These are phyloP conservation scores for Leucopsar rothschildi DNA, from an alignment of 2,113 vertebrate species.

Conservation along the genomic window DNA sequence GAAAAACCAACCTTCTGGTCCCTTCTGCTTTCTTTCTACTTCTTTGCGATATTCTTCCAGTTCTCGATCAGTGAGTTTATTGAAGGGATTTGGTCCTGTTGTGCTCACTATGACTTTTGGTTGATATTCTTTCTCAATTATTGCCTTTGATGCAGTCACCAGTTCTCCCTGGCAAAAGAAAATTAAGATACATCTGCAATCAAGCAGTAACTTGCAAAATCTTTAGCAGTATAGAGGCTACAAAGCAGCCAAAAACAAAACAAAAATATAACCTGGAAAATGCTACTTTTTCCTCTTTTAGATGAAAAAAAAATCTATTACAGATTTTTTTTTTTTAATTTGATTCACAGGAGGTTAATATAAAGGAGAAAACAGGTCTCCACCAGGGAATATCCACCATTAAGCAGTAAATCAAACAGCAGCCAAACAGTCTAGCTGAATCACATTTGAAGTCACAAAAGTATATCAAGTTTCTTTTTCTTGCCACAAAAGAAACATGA, in stretches of 20 bases:
- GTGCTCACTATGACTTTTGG: constrained; percentile 92
- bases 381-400: background rate
- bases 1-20: constrained; percentile 80
- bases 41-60: constrained; percentile 93
- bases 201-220: background rate
- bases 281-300: background rate
- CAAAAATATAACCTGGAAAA: background rate
- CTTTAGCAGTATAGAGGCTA: background rate
- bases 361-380: background rate
- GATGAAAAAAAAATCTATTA: background rate
- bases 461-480: background rate
- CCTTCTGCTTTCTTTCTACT: constrained; percentile 93
- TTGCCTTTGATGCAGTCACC: constrained; percentile 96
- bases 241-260: background rate
- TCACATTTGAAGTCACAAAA: background rate
- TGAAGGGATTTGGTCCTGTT: constrained; percentile 96
- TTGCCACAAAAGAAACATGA: background rate
- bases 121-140: constrained; percentile 98
- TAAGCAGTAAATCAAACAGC: constrained; percentile 1
- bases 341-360: background rate
- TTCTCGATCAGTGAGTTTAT: constrained; percentile 89
- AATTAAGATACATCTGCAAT: background rate
- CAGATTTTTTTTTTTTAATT: background rate
- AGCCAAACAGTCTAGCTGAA: background rate
- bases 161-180: constrained; percentile 85